Evolutionary conservation across 2,888 invertebrate species (phyloP).

Genomic region (Agonopterix alstromeriana): DNA sequence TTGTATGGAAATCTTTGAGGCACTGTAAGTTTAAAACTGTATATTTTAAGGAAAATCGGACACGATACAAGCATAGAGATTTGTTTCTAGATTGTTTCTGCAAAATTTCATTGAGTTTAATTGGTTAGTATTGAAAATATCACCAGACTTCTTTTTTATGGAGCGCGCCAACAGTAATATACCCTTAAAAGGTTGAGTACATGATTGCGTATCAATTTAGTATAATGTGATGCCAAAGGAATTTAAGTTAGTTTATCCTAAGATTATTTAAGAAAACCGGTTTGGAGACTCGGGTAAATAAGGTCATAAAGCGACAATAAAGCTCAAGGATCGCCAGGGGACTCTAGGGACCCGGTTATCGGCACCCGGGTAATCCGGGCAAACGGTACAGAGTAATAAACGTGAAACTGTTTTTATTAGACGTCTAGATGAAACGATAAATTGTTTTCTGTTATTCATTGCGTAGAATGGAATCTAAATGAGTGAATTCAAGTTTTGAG

Average conservation of each 20-base stretch:
- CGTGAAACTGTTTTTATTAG: slow-evolving; percentile 13
- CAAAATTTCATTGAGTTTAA: too few relatives aligned
- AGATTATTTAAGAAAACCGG: background rate
- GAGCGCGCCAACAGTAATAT: too few relatives aligned
- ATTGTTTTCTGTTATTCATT: slow-evolving; percentile 11
- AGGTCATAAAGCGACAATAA: slow-evolving; percentile 25
- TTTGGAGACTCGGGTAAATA: slow-evolving; percentile 23
- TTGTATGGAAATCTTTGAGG: too few relatives aligned
- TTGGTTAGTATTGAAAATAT: too few relatives aligned
- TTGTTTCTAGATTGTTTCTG: too few relatives aligned
- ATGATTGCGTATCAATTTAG: background rate
- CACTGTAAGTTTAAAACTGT: too few relatives aligned
- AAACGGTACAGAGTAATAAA: slow-evolving; percentile 15
- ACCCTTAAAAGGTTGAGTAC: too few relatives aligned
- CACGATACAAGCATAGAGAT: too few relatives aligned
- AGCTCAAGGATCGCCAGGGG: slow-evolving; percentile 11
- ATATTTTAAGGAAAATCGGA: too few relatives aligned
- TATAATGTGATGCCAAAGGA: background rate
- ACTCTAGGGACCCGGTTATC: slow-evolving; percentile 13
- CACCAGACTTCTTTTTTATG: too few relatives aligned
- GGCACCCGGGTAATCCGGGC: slow-evolving; percentile 17
- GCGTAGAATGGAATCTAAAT: background rate
- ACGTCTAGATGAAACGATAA: slow-evolving; percentile 18
- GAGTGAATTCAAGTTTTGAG: too few relatives aligned
- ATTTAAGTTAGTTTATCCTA: background rate